A percentile compares a stretch with the other conserved stretches of the same genome.
Evolutionary conservation across 2,888 invertebrate species (phyloP).

Genomic region (Rhagium mordax): DNA sequence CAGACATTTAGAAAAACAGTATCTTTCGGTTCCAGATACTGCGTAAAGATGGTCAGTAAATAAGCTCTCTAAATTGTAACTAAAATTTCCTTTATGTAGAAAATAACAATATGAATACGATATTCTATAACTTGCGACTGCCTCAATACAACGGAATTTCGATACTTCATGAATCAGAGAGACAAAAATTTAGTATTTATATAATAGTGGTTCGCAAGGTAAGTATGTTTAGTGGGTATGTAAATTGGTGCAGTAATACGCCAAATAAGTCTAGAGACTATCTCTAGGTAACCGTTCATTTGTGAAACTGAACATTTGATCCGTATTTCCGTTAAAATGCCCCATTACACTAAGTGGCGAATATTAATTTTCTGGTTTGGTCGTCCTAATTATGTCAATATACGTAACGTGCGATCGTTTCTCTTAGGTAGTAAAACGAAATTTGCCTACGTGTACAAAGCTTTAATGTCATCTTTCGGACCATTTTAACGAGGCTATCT

Average conservation of each 20-base stretch:
- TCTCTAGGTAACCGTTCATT: background rate
- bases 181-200: too few relatives aligned
- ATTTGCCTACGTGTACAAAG: conserved; percentile 18
- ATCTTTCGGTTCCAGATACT: too few relatives aligned
- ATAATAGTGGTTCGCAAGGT: too few relatives aligned
- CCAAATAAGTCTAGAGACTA: background rate
- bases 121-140: too few relatives aligned
- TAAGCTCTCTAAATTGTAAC: too few relatives aligned
- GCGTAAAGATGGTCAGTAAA: too few relatives aligned
- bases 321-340: background rate
- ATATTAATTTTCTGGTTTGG: conserved; percentile 11
- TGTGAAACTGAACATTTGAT: background rate
- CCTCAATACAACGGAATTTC: too few relatives aligned
- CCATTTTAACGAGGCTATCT: conserved; percentile 42
- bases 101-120: too few relatives aligned
- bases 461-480: conserved; percentile 3
- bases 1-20: too few relatives aligned
- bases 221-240: too few relatives aligned
- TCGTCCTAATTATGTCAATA: conserved; percentile 13
- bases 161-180: too few relatives aligned
- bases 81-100: too few relatives aligned
- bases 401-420: background rate
- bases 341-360: conserved; percentile 1
- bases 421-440: conserved; percentile 12
- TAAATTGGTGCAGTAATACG: background rate